phyloP scores from a whole-genome alignment of 2,113 vertebrate species.

The Mormoops blainvillei region DNA sequence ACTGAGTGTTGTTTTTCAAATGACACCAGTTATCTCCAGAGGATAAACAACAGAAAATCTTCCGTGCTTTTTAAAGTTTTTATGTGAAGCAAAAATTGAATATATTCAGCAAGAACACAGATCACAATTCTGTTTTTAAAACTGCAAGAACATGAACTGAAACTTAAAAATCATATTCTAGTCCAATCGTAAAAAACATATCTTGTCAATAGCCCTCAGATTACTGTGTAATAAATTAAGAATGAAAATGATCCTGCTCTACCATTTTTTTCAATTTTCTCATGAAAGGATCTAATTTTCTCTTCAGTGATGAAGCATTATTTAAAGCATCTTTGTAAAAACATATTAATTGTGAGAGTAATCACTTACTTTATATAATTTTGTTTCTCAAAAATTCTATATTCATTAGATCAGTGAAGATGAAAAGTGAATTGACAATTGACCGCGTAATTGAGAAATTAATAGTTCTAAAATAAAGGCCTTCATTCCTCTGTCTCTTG shows the following conservation, averaged over 20 bases:
- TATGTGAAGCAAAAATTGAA: neutral
- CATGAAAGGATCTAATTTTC: neutral
- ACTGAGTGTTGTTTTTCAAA: neutral
- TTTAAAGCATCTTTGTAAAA: neutral
- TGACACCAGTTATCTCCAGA: neutral
- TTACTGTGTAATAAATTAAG: neutral
- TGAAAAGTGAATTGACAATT: neutral
- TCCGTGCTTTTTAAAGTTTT: neutral
- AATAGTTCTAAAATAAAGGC: neutral
- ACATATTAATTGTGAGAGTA: neutral
- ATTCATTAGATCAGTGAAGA: neutral
- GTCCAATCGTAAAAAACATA: neutral
- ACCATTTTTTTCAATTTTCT: neutral
- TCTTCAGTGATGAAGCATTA: neutral
- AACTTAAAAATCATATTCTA: neutral
- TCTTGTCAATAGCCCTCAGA: neutral
- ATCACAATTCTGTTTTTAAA: neutral
- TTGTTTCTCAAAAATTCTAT: neutral
- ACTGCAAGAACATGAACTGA: neutral
- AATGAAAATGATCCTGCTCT: neutral
- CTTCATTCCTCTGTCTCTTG: neutral
- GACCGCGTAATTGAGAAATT: neutral
- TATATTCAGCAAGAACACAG: neutral
- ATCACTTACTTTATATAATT: neutral
- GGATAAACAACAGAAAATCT: neutral